Conservation (phyloP, 2,888 invertebrate species). For the Drosophila neutralis region DNA sequence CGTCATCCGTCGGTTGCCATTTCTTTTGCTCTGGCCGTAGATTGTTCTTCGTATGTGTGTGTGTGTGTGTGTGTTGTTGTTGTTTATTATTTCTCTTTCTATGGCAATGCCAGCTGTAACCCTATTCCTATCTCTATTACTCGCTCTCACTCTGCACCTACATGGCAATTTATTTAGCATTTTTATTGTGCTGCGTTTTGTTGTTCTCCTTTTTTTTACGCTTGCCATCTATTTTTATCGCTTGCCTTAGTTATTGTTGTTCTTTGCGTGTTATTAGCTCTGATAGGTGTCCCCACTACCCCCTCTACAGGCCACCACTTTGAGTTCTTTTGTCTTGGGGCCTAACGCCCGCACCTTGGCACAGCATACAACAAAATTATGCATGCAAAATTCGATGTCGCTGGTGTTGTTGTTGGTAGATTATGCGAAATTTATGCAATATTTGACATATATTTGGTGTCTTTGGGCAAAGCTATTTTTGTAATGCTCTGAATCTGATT, state of each 20-base stretch:
- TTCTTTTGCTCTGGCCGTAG: conserved; percentile 35
- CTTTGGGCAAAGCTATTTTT: conserved; percentile 41
- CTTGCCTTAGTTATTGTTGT: conserved; percentile 36
- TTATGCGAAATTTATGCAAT: conserved; percentile 77
- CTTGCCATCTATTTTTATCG: conserved; percentile 60
- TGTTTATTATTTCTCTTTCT: conserved; percentile 54
- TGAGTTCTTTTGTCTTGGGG: conserved; percentile 28
- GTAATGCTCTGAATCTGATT: conserved; percentile 52
- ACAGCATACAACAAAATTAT: conserved; percentile 60
- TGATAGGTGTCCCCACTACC: conserved; percentile 32
- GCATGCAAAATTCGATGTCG: conserved; percentile 61
- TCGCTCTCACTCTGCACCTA: conserved; percentile 41
- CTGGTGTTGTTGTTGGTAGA: conserved; percentile 29
- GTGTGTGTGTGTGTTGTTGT: conserved; percentile 3
- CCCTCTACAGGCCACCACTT: conserved; percentile 8
- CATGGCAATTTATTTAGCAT: conserved; percentile 76
- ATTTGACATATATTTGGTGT: conserved; percentile 69
- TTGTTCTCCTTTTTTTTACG: conserved; percentile 59
- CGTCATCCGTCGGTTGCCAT: conserved; percentile 35
- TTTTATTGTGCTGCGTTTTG: conserved; percentile 71
- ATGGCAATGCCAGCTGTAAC: conserved; percentile 30
- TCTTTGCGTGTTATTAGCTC: conserved; percentile 69
- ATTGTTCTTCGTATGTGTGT: conserved; percentile 33
- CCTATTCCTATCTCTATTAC: conserved; percentile 40
- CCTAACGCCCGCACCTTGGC: conserved; percentile 66